Base-by-base conservation (phyloP, 1,140 invertebrate species). In the Drosophila eugracilis region DNA sequence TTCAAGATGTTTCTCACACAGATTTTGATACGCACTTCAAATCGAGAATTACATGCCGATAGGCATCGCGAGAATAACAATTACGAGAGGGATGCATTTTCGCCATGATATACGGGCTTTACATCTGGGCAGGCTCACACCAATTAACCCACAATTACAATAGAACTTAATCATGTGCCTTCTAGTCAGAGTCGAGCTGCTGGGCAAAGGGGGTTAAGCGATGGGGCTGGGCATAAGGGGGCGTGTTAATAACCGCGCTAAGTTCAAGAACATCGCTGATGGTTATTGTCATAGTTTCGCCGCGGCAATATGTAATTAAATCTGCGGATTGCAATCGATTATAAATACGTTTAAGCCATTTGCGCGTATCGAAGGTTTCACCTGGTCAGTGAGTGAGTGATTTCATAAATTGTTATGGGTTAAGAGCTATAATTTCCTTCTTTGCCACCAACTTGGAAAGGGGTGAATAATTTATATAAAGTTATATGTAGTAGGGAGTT, bases 251-350 rank as follows among this genome's bases (percentile, higher is more conserved):
- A 69, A 39, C 65, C 65, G 28, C 60, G 54, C 41, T 42, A 58
- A 80, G 79, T 72, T 84, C 79, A 84, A 84, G 80, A 80, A 47
- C 79, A 67, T 47, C 44, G 42, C n/a, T 62, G 34, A 62, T 85
- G 80, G 79, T 75, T 84, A 79, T 85, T 85, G 79, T 84, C 79
- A 83, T 42, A 84, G 65, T 75, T 84, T 73, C 12, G 45, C 15
- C 49, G 57, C 69, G 14, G 49, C 60, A 52, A 24, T 55, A 12
- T 63, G 69, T 73, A 74, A 73, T 73, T 73, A 73, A 54, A 73
- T 73, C 57, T 63, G 60, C 60, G 63, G 39, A 67, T 74, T 52
- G 21, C 44, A 53, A 73, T 73, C 57, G 57, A 73, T 73, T 73
- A 73, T 28, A 62, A 48, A 39, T 53, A 52, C 55, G 19, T 47